Evolutionary conservation across 1,140 invertebrate species (phyloP), one percentile per base, ranked within the genome.

Genomic region (Maconellicoccus hirsutus): DNA sequence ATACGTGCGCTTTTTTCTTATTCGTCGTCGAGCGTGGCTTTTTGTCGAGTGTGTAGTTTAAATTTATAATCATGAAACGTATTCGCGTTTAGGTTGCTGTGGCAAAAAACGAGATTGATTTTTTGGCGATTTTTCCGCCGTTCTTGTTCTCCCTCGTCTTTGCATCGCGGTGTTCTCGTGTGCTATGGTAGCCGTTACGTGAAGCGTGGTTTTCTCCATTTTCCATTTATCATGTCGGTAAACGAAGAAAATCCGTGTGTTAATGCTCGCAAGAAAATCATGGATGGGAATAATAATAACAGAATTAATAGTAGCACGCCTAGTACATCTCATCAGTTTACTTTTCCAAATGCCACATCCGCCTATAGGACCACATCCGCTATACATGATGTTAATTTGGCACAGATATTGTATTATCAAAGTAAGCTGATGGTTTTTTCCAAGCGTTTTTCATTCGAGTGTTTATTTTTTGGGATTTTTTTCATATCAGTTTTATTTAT

Each of bases 351-450:
- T 19, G 16, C 10, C 19, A 10, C 19, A 2, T 10, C 61, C 61
- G 61, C 22, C 25, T 66, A 66, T 19, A 16, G 22, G 19, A 19
- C 19, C 16, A 22, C 61, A 3, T 25, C 61, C 6, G 19, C 22
- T 22, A 26, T 12, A 16, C 61, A 66, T 22, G 61, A 66, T 26
- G 21, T 66, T 12, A 66, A 26, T 23, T 16, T 66, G 6, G 61
- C 61, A 6, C 61, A 66, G 25, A 66, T 66, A 25, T 19, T 66
- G 2, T 66, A 66, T 25, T 66, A 66, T 26, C 61, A 66, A 66
- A 66, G 61, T 66, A 66, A 23, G 61, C 22, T 8, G 29, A 33
- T 33, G n/a, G n/a, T n/a, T n/a, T n/a, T n/a, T n/a, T n/a, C n/a
- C n/a, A n/a, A n/a, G n/a, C n/a, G n/a, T n/a, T n/a, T n/a, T n/a